These are phyloP conservation scores for Drosophila pseudoobscura DNA, from an alignment of 1,140 invertebrate genomes.

Conservation along the genomic window DNA sequence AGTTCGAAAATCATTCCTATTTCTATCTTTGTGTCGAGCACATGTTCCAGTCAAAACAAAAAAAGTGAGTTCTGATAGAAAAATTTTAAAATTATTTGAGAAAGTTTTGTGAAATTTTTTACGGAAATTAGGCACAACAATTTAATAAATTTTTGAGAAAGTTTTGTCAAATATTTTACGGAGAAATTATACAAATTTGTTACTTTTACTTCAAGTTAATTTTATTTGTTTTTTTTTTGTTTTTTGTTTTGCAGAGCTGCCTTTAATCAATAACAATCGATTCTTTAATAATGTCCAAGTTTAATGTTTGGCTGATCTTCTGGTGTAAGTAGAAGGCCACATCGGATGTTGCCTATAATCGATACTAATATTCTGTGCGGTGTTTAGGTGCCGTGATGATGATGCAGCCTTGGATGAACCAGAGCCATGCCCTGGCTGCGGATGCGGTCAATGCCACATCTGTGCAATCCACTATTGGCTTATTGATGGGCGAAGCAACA, in stretches of 20 bases:
- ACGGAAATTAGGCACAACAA: neutral
- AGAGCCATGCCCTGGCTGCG: neutral
- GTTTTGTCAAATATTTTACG: too few species aligned
- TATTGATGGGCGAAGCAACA: too few species aligned
- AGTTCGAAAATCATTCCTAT: slow-evolving; percentile 48
- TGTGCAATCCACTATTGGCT: too few species aligned
- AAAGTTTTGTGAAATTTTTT: slow-evolving; percentile 1
- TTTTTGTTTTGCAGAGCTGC: slow-evolving; percentile 5
- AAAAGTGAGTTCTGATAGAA: slow-evolving; percentile 22
- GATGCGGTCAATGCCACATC: too few species aligned
- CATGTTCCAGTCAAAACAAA: slow-evolving; percentile 34
- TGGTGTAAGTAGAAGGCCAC: slow-evolving; percentile 45
- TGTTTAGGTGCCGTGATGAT: slow-evolving; percentile 34
- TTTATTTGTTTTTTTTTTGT: neutral
- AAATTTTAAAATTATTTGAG: neutral
- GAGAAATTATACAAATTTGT: too few species aligned
- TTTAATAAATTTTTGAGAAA: too few species aligned
- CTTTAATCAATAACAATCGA: neutral
- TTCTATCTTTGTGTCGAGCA: slow-evolving; percentile 53
- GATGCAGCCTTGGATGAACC: neutral
- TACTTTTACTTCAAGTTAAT: neutral
- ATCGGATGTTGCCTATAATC: too few species aligned
- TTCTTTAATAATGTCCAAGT: neutral
- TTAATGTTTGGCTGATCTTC: slow-evolving; percentile 26
- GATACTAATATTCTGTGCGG: neutral